Evolutionary conservation across 2,888 invertebrate genomes (phyloP).

Genomic region (Aleiodes testaceus): DNA sequence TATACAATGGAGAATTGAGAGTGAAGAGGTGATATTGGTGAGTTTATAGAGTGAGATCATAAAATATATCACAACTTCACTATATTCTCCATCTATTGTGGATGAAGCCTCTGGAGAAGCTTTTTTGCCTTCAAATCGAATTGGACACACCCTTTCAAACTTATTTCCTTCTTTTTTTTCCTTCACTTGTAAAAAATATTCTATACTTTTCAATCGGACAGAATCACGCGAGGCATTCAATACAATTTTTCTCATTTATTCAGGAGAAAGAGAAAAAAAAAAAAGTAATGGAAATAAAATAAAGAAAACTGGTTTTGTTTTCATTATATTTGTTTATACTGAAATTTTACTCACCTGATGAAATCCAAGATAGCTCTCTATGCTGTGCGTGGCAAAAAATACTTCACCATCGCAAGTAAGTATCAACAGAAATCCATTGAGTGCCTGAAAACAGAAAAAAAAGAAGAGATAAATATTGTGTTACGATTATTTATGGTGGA

Average conservation of each 20-base stretch:
- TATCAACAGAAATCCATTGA: slow-evolving; percentile 99
- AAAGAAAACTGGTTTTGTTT: not conserved
- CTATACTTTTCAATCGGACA: slow-evolving; percentile 4
- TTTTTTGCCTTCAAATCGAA: slow-evolving; percentile 17
- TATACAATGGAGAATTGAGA: slow-evolving; percentile 6
- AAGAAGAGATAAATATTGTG: not conserved
- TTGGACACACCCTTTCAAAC: slow-evolving; percentile 39
- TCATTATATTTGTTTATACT: not conserved
- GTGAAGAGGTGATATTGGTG: not conserved
- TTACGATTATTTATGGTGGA: too few relatives aligned
- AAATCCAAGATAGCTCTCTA: slow-evolving; percentile 99
- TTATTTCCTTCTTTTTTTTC: not conserved
- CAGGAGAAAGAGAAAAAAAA: not conserved
- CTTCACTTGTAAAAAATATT: not conserved
- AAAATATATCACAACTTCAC: slow-evolving; percentile 46
- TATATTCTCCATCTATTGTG: not conserved
- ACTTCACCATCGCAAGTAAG: slow-evolving; percentile 99
- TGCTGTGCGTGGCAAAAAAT: slow-evolving; percentile 99
- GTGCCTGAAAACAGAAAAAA: slow-evolving; percentile 82
- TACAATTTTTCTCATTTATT: slow-evolving; percentile 29
- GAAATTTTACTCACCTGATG: slow-evolving; percentile 88
- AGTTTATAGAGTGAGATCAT: slow-evolving; percentile 42
- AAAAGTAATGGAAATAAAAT: not conserved
- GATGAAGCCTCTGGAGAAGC: not conserved
- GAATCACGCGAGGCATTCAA: slow-evolving; percentile 27